These are phyloP conservation scores for Porites australiensis DNA, from an alignment of 64 coral and sea anemone genomes.

Conservation along the genomic window DNA sequence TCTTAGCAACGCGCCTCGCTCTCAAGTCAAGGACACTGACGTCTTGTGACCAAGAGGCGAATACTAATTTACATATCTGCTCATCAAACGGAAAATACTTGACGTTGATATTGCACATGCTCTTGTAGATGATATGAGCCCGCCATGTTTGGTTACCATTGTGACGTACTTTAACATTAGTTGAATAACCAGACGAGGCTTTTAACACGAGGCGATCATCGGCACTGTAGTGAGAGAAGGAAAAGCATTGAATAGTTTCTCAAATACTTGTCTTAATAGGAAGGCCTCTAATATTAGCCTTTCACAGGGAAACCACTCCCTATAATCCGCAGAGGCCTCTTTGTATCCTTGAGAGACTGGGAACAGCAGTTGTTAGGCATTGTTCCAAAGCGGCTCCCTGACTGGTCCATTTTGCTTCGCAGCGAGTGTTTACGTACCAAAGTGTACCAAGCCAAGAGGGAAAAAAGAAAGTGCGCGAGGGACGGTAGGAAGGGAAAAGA, in stretches of 20 bases:
- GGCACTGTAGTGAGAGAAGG: not conserved
- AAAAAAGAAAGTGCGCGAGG: too few relatives aligned
- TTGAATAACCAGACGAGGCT: constrained; percentile 67
- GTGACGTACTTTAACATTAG: constrained; percentile 53
- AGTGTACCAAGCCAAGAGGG: too few relatives aligned
- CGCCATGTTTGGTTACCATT: constrained; percentile 85
- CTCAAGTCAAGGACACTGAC: constrained; percentile 50
- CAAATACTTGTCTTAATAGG: not conserved
- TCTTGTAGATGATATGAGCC: constrained; percentile 81
- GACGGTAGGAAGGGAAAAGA: too few relatives aligned
- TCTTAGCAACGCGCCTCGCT: constrained; percentile 34
- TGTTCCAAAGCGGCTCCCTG: too few relatives aligned
- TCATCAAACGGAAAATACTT: constrained; percentile 93
- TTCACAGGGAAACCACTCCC: not conserved
- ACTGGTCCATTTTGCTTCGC: too few relatives aligned
- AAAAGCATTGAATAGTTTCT: not conserved
- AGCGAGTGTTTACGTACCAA: too few relatives aligned
- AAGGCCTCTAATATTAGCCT: not conserved
- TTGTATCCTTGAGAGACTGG: too few relatives aligned
- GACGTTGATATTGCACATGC: constrained; percentile 90
- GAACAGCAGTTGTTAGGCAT: too few relatives aligned
- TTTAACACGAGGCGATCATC: constrained; percentile 64
- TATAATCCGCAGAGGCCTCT: too few relatives aligned
- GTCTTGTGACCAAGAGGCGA: constrained; percentile 87
- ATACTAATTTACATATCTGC: constrained; percentile 76